A percentile compares a stretch with the other conserved stretches of the same genome.
Evolutionary conservation across 2,113 vertebrate genomes (phyloP).

Genomic region (Tympanuchus pallidicinctus): DNA sequence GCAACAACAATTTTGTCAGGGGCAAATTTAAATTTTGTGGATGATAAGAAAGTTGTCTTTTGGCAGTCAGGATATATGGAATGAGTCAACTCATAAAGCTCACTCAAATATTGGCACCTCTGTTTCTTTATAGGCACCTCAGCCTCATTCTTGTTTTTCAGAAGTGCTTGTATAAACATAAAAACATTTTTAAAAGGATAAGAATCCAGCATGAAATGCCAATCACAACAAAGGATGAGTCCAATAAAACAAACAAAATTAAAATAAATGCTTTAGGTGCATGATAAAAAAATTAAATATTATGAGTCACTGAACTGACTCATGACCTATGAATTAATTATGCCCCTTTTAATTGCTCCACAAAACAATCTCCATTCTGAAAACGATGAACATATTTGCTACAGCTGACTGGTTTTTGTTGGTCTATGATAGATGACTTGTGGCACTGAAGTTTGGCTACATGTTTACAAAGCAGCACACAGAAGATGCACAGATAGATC

Average conservation of each 20-base stretch:
- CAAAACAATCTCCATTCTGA: background rate
- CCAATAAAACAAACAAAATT: background rate
- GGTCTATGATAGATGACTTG: background rate
- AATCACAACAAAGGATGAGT: slow-evolving; percentile 23
- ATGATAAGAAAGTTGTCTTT: background rate
- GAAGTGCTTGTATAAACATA: slow-evolving; percentile 10
- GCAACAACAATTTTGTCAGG: background rate
- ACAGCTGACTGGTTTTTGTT: background rate
- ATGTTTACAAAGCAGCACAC: background rate
- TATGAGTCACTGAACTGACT: slow-evolving; percentile 28
- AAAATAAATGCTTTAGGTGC: slow-evolving; percentile 42
- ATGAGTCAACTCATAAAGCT: background rate
- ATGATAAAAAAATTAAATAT: background rate
- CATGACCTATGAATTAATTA: background rate
- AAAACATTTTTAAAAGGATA: background rate
- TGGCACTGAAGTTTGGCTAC: background rate
- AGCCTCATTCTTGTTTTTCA: slow-evolving; percentile 7
- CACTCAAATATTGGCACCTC: background rate
- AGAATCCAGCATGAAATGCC: slow-evolving; percentile 23
- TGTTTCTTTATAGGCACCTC: background rate
- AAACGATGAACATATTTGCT: background rate
- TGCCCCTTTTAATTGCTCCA: background rate
- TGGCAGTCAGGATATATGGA: background rate
- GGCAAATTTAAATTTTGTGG: background rate
- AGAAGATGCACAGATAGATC: background rate